Conservation (phyloP, 1,140 invertebrate genomes). For the Eurosta solidaginis region DNA sequence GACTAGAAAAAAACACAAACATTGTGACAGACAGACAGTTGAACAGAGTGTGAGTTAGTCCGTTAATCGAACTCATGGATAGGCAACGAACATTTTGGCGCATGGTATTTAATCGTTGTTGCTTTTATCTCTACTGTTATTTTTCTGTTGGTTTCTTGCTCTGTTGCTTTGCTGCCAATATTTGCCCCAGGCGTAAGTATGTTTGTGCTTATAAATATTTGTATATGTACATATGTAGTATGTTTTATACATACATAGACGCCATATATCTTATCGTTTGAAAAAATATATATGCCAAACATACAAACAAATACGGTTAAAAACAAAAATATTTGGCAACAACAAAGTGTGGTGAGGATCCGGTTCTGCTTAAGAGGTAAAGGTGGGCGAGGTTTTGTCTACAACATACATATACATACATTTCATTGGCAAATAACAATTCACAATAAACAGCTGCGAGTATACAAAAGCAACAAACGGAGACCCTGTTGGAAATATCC, state of each 20-base stretch:
- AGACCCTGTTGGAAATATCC: background rate
- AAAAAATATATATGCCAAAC: background rate
- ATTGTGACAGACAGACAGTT: too few relatives aligned
- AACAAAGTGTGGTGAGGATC: background rate
- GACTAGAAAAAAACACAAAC: background rate
- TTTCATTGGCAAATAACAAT: background rate
- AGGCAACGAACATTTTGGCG: background rate
- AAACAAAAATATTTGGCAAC: slow-evolving; percentile 1
- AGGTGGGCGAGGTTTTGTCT: background rate
- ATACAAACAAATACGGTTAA: background rate
- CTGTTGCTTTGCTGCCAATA: background rate
- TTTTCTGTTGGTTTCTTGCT: background rate
- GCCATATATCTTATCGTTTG: background rate
- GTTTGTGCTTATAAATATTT: background rate
- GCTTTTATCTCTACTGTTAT: background rate
- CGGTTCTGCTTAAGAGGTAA: background rate
- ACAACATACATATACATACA: background rate
- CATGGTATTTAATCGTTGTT: slow-evolving; percentile 12
- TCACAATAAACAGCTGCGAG: background rate
- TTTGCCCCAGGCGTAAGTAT: background rate
- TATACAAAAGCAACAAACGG: background rate
- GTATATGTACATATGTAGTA: background rate
- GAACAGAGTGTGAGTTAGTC: background rate
- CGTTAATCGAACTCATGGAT: background rate
- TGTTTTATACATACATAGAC: background rate